These are phyloP conservation scores for Tenualosa ilisha DNA, from an alignment of 2,797 vertebrate genomes.

Conservation along the genomic window DNA sequence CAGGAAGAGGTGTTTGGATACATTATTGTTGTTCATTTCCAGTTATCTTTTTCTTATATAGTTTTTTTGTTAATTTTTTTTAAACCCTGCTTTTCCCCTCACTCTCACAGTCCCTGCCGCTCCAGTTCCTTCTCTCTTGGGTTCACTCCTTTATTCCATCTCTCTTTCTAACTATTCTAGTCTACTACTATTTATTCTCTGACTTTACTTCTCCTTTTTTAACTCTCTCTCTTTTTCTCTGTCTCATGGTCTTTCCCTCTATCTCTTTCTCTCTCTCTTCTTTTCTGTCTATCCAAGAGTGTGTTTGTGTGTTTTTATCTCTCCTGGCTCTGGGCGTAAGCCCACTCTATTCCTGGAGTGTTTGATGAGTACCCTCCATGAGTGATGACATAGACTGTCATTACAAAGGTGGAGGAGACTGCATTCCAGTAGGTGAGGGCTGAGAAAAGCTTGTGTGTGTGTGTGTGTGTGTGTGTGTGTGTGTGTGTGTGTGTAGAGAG, in stretches of 20 bases:
- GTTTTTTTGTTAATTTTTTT: background rate
- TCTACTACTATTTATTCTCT: background rate
- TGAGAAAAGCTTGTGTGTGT: background rate
- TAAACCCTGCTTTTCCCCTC: background rate
- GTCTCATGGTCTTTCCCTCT: background rate
- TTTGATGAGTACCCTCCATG: background rate
- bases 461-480: conserved; percentile 53
- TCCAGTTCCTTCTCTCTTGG: background rate
- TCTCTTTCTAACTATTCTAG: background rate
- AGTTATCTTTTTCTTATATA: background rate
- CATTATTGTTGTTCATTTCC: background rate
- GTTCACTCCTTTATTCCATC: background rate
- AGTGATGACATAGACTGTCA: conserved; percentile 3
- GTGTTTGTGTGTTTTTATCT: background rate
- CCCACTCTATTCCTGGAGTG: conserved; percentile 1
- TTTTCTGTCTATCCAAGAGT: background rate
- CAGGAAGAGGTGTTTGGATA: background rate
- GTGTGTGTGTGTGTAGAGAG: conserved; percentile 8
- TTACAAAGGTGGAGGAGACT: background rate
- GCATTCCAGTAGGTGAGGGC: background rate
- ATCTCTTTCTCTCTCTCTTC: background rate
- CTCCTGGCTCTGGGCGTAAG: background rate
- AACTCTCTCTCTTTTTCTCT: background rate
- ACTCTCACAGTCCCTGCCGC: background rate
- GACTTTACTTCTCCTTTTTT: background rate